Conservation (phyloP, 2,797 vertebrate species). For the Galaxias olidus region DNA sequence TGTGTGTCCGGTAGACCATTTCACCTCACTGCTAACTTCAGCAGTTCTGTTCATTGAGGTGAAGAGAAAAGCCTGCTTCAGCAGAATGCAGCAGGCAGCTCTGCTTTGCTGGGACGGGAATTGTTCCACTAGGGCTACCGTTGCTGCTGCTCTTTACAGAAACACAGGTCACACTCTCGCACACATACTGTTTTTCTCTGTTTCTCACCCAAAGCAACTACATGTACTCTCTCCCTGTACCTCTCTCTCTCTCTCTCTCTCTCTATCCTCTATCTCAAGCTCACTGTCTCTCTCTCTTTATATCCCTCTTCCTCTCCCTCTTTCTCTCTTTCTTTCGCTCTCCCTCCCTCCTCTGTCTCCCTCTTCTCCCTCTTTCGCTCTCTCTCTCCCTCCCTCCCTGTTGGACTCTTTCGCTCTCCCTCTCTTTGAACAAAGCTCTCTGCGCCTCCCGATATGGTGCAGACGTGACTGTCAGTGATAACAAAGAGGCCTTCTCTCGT, state of each 20-base stretch:
- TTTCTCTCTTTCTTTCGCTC: conserved; percentile 2
- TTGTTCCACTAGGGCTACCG: no score
- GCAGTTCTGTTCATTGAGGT: no score
- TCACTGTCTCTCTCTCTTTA: conserved; percentile 4
- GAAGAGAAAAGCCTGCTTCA: neutral
- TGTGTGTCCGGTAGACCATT: neutral
- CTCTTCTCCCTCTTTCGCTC: neutral
- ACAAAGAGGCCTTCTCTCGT: neutral
- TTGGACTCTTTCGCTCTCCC: conserved; percentile 31
- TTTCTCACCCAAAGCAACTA: no score
- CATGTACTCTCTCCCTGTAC: neutral
- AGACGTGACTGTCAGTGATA: conserved; percentile 20
- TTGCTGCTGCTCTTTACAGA: no score
- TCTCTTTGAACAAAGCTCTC: neutral
- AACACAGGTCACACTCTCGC: no score
- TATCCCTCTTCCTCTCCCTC: conserved; percentile 9
- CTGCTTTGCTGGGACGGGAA: no score
- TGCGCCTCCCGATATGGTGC: conserved; percentile 12
- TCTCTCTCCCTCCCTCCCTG: neutral
- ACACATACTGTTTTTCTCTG: no score
- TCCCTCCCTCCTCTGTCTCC: neutral
- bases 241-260: neutral
- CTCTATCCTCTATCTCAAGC: no score
- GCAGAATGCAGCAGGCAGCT: neutral
- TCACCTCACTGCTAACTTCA: neutral